phyloP scores from a whole-genome alignment of 2,888 invertebrate species.

The Trisateles emortualis region DNA sequence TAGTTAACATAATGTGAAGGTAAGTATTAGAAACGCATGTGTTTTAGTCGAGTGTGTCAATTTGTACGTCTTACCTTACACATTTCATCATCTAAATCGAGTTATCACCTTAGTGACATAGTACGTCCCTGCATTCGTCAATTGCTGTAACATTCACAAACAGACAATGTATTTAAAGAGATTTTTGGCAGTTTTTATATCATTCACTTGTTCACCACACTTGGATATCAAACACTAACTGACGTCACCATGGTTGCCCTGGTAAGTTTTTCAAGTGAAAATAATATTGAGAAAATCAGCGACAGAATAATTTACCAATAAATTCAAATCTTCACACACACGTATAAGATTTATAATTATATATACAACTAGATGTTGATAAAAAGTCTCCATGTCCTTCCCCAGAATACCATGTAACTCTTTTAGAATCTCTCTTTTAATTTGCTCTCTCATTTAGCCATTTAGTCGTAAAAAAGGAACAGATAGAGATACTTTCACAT shows the following conservation, averaged over 20 bases:
- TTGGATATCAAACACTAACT: slow-evolving; percentile 25
- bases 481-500: too few relatives aligned
- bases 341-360: too few relatives aligned
- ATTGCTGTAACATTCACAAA: slow-evolving; percentile 73
- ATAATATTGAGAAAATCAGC: background rate
- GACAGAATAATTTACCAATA: too few relatives aligned
- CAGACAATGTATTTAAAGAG: slow-evolving; percentile 75
- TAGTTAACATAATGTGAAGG: slow-evolving; percentile 10
- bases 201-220: slow-evolving; percentile 52
- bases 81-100: slow-evolving; percentile 67
- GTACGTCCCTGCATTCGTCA: slow-evolving; percentile 54
- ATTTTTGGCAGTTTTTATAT: slow-evolving; percentile 45
- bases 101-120: slow-evolving; percentile 75
- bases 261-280: slow-evolving; percentile 59
- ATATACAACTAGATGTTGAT: too few relatives aligned
- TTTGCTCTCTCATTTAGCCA: too few relatives aligned
- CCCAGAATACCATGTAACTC: too few relatives aligned
- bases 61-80: slow-evolving; percentile 42
- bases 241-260: slow-evolving; percentile 61
- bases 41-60: slow-evolving; percentile 44
- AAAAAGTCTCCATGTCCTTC: too few relatives aligned
- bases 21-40: slow-evolving; percentile 5
- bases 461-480: too few relatives aligned
- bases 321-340: too few relatives aligned
- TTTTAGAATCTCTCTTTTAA: too few relatives aligned